Evolutionary conservation across 2,888 invertebrate species (phyloP).

Genomic region (Drosophila imparisetae): DNA sequence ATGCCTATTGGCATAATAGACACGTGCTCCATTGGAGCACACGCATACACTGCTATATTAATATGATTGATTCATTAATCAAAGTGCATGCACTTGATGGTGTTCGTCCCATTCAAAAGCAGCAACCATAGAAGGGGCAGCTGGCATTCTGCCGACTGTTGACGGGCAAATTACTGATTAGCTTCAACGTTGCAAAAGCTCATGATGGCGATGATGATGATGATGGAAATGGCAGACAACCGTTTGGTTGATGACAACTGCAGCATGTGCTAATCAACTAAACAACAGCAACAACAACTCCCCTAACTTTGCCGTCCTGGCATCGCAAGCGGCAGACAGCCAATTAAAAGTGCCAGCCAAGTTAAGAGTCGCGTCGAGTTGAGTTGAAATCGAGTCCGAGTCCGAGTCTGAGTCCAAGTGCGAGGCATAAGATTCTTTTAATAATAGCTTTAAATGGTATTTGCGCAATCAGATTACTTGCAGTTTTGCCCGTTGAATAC

Average conservation of each 20-base stretch:
- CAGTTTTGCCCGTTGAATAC: conserved; percentile 42
- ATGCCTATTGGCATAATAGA: conserved; percentile 70
- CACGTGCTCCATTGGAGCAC: conserved; percentile 56
- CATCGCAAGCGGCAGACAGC: conserved; percentile 54
- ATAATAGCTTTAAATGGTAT: conserved; percentile 66
- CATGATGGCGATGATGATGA: conserved; percentile 28
- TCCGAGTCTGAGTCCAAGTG: conserved; percentile 18
- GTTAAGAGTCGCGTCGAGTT: conserved; percentile 39
- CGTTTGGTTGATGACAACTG: conserved; percentile 63
- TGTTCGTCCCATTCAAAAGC: conserved; percentile 41
- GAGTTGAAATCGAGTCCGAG: conserved; percentile 25
- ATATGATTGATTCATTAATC: conserved; percentile 57
- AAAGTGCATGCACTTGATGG: conserved; percentile 30
- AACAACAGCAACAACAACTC: conserved; percentile 18
- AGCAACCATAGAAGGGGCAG: background rate
- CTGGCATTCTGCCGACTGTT: conserved; percentile 49
- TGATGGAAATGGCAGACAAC: conserved; percentile 35
- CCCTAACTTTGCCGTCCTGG: conserved; percentile 6
- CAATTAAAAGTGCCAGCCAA: conserved; percentile 67
- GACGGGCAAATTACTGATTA: conserved; percentile 55
- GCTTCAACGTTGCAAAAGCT: conserved; percentile 50
- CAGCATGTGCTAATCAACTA: conserved; percentile 52
- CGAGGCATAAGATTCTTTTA: conserved; percentile 57
- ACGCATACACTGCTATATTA: conserved; percentile 30
- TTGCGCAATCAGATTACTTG: conserved; percentile 63